These are phyloP conservation scores for Metallyticus violacea DNA, from an alignment of 2,888 invertebrate genomes.

Conservation along the genomic window DNA sequence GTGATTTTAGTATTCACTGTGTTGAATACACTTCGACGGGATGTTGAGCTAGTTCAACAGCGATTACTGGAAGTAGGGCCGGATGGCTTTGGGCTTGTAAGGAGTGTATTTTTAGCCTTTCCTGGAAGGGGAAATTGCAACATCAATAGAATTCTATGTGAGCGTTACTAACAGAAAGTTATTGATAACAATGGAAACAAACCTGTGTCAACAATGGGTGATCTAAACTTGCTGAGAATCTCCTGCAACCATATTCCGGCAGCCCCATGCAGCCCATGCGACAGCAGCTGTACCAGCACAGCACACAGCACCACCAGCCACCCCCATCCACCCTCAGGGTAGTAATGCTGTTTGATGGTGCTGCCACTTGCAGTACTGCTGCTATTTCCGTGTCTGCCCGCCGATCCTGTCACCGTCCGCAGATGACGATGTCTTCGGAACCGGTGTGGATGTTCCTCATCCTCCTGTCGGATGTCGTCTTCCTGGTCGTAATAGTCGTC, in stretches of 20 bases:
- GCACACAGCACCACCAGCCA: slow-evolving; percentile 75
- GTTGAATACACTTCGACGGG: no score
- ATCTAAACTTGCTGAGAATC: slow-evolving; percentile 18
- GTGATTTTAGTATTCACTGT: no score
- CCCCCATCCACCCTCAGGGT: slow-evolving; percentile 52
- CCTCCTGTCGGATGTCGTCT: background rate
- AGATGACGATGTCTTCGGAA: slow-evolving; percentile 1
- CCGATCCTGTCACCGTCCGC: slow-evolving; percentile 39
- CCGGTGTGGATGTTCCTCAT: slow-evolving; percentile 30
- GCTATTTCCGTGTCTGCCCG: slow-evolving; percentile 48
- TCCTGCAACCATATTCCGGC: slow-evolving; percentile 29
- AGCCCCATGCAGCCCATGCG: slow-evolving; percentile 64
- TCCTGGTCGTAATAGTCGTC: background rate
- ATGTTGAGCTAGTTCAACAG: no score
- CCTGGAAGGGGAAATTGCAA: no score
- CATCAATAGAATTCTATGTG: no score
- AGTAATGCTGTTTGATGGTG: slow-evolving; percentile 52
- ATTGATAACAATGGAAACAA: no score
- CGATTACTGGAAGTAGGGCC: no score
- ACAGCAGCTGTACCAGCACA: slow-evolving; percentile 68
- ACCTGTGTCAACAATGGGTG: slow-evolving; percentile 1
- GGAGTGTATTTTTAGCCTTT: no score
- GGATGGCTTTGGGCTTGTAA: no score
- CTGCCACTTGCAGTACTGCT: slow-evolving; percentile 54
- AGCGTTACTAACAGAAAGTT: no score